Percentiles rank a stretch among this genome's conserved stretches.
phyloP scores from a whole-genome alignment of 2,797 vertebrate species.

The Enteromius radiatus region DNA sequence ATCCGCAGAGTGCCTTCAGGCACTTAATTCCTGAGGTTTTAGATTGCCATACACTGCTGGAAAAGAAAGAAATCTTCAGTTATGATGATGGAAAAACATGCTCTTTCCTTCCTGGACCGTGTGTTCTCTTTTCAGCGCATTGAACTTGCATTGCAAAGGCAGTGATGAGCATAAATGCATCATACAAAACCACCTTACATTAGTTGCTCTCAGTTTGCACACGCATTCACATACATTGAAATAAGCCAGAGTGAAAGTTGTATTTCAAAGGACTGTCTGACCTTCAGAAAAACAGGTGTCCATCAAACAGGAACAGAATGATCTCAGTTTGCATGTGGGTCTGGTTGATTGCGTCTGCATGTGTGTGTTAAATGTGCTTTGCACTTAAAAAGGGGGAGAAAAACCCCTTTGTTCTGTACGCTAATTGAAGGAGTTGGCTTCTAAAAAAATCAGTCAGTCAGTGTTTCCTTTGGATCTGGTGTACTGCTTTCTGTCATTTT shows the following conservation, averaged over 20 bases:
- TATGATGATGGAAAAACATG: background rate
- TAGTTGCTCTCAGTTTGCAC: background rate
- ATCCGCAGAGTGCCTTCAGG: constrained; percentile 2
- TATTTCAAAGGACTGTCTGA: constrained; percentile 19
- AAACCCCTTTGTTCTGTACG: background rate
- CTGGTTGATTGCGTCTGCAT: background rate
- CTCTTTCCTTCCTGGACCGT: background rate
- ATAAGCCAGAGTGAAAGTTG: background rate
- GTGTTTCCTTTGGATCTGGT: constrained; percentile 51
- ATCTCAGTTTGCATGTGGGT: constrained; percentile 42
- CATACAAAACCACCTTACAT: background rate
- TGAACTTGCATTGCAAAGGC: background rate
- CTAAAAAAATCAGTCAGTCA: constrained; percentile 56
- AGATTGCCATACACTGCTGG: background rate
- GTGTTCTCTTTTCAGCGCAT: background rate
- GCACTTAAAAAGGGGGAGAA: background rate
- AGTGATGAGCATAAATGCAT: background rate
- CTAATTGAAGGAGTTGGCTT: constrained; percentile 43
- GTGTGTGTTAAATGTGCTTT: constrained; percentile 30
- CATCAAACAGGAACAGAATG: constrained; percentile 53
- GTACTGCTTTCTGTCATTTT: constrained; percentile 53
- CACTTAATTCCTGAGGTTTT: constrained; percentile 11
- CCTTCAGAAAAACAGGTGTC: constrained; percentile 34
- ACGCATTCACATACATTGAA: background rate
- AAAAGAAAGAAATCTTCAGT: constrained; percentile 7